Conservation (phyloP, 1,140 invertebrate species). For the Melitaea cinxia region DNA sequence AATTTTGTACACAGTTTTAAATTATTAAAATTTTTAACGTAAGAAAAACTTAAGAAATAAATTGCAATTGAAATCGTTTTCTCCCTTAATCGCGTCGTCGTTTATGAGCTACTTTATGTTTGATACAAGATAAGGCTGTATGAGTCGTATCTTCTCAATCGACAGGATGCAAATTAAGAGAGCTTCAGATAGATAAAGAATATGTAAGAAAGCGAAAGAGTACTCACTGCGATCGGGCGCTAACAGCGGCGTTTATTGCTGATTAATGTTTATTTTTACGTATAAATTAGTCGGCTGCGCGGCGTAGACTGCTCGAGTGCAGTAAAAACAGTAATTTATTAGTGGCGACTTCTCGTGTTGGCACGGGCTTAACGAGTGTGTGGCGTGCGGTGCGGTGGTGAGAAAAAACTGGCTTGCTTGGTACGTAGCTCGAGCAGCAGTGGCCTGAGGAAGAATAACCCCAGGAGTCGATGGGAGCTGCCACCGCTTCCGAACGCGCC, state of each 20-base stretch:
- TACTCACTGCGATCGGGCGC: conserved; percentile 77
- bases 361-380: conserved; percentile 77
- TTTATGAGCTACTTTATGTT: conserved; percentile 20
- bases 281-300: conserved; percentile 78
- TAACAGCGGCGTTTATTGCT: conserved; percentile 71
- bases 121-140: conserved; percentile 18
- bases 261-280: conserved; percentile 80
- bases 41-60: conserved; percentile 10
- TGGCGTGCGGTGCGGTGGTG: conserved; percentile 71
- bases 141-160: conserved; percentile 26
- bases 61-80: conserved; percentile 38
- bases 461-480: conserved; percentile 81
- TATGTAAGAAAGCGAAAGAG: conserved; percentile 54
- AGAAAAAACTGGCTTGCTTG: conserved; percentile 77
- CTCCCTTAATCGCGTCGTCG: conserved; percentile 50
- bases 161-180: conserved; percentile 52
- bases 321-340: conserved; percentile 81
- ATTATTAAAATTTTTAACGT: background rate
- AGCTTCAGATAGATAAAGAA: conserved; percentile 55
- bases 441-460: conserved; percentile 83
- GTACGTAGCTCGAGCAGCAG: conserved; percentile 78
- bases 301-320: conserved; percentile 73
- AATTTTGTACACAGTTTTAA: background rate
- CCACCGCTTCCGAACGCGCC: conserved; percentile 81
- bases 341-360: conserved; percentile 80